These are phyloP conservation scores for Bubo blakistoni DNA, from an alignment of 2,113 vertebrate species.

Conservation along the genomic window DNA sequence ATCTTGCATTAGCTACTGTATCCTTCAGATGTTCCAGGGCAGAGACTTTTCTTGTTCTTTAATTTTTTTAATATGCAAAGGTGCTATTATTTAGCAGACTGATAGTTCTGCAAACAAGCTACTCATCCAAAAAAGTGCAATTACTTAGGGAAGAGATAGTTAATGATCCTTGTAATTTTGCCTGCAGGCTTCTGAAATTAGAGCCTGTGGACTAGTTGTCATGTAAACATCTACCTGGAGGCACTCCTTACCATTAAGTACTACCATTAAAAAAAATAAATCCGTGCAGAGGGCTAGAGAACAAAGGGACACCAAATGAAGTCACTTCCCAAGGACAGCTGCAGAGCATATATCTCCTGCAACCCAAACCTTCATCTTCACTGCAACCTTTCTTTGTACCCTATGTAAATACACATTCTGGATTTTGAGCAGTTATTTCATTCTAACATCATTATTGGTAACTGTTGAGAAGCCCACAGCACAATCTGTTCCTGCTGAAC, in stretches of 20 bases:
- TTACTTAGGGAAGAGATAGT: constrained; percentile 12
- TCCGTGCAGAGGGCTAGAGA: background rate
- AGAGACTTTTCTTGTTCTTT: background rate
- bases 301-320: background rate
- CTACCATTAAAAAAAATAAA: background rate
- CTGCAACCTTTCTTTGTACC: background rate
- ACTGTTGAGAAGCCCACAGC: background rate
- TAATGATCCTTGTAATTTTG: background rate
- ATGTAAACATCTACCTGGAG: background rate
- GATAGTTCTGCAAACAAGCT: background rate
- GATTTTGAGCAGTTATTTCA: background rate
- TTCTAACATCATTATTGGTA: background rate
- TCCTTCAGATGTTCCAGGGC: background rate
- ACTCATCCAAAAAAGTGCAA: background rate
- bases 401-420: background rate
- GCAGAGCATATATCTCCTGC: background rate
- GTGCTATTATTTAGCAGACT: background rate
- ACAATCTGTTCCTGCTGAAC: background rate
- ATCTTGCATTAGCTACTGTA: background rate
- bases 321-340: background rate
- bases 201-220: background rate
- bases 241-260: background rate
- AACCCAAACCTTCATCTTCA: background rate
- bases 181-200: background rate
- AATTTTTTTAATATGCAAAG: background rate